Base-by-base conservation (phyloP, 2,888 invertebrate species). In the Suillia variegata region DNA sequence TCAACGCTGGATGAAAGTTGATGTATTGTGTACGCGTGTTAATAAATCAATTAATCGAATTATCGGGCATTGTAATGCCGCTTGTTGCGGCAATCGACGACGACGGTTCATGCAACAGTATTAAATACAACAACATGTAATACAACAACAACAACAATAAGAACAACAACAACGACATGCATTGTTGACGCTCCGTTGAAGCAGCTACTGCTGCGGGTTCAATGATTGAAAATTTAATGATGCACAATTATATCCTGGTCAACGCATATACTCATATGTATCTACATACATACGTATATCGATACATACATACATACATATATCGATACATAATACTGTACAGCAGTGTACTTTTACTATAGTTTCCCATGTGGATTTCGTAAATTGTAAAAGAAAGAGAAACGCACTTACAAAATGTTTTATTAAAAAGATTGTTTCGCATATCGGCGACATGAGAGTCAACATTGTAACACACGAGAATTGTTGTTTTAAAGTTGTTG, bases 241-340 rank as follows among this genome's bases (percentile, higher is more conserved):
- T 4, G 4, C 38, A 38, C 4, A 38, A 38, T 10, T n/a, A 38
- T 38, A 26, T 26, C 26, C 26, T 26, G 26, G 26, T 10, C 6
- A 26, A 12, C 31, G 31, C 31, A 31, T 12, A 31, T 31, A 31
- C 31, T 8, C 31, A 31, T 6, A 31, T 6, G 31, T 6, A 6
- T 31, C 31, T n/a, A 31, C 31, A 31, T 12, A 31, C 31, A 6
- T 8, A 8, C 31, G 13, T n/a, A 38, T n/a, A 10, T n/a, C 6
- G n/a, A 38, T n/a, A 38, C 10, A 38, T n/a, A 38, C 38, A 38
- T n/a, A 38, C 38, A 38, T n/a, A 38, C 38, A 38, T 38, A n/a
- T 13, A 38, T 13, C 38, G 4, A 38, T 31, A 31, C 12, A 31
- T 12, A 31, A 31, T 6, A 26, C 26, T 6, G 10, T 10, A 10